phyloP scores from a whole-genome alignment of 1,140 invertebrate genomes.

The Drosophila nigromelanica region DNA sequence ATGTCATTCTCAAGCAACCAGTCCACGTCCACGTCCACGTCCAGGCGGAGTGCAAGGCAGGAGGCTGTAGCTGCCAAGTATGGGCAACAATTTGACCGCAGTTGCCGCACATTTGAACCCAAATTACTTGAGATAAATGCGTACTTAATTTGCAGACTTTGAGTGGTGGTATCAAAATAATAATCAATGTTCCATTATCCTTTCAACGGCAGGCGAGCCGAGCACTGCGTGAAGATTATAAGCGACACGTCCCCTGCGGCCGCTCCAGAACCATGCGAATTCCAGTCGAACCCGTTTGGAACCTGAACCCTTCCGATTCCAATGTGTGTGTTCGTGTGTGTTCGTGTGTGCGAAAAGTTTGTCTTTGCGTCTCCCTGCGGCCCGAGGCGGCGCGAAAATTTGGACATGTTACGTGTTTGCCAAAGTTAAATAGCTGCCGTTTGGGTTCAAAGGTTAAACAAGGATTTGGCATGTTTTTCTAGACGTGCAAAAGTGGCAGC shows the following conservation, averaged over 20 bases:
- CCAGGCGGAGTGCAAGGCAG: conserved; percentile 5
- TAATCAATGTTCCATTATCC: conserved; percentile 80
- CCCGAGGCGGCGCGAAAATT: conserved; percentile 73
- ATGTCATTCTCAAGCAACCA: conserved; percentile 71
- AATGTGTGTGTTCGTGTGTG: background rate
- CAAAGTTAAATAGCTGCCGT: conserved; percentile 80
- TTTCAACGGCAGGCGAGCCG: conserved; percentile 48
- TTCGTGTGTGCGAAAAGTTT: conserved; percentile 67
- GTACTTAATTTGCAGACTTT: conserved; percentile 82
- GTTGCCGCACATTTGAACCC: conserved; percentile 81
- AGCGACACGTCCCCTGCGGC: conserved; percentile 59
- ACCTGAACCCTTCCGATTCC: conserved; percentile 28
- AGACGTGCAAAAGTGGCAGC: conserved; percentile 33
- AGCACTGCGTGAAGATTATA: conserved; percentile 76
- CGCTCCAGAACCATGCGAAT: conserved; percentile 48
- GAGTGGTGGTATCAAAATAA: conserved; percentile 82
- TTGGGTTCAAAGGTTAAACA: conserved; percentile 78
- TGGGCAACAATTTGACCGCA: conserved; percentile 78
- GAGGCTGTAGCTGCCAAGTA: conserved; percentile 42
- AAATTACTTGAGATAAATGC: conserved; percentile 81
- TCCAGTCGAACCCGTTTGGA: conserved; percentile 70
- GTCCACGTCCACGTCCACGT: background rate
- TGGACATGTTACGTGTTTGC: conserved; percentile 80
- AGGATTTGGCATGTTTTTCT: conserved; percentile 76
- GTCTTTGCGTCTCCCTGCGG: conserved; percentile 24